These are phyloP conservation scores for Ophioninae sp. DNA, from an alignment of 2,888 invertebrate genomes.

Conservation along the genomic window DNA sequence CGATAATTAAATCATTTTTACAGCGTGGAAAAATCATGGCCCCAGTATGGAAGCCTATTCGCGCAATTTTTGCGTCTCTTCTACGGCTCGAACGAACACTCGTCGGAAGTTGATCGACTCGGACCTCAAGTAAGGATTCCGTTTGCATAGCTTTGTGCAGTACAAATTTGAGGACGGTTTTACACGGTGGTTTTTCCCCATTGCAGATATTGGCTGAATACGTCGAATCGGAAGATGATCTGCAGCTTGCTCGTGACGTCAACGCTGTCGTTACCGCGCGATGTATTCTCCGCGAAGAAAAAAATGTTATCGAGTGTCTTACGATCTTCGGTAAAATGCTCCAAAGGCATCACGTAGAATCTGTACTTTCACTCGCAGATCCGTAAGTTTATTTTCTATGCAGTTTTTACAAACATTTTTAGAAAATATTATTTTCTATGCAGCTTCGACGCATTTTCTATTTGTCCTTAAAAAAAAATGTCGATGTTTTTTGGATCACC, in stretches of 20 bases:
- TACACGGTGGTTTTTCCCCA: conserved; percentile 23
- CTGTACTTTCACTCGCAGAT: conserved; percentile 68
- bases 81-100: conserved; percentile 47
- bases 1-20: not conserved
- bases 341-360: conserved; percentile 66
- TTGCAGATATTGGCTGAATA: conserved; percentile 68
- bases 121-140: conserved; percentile 45
- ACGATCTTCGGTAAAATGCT: conserved; percentile 69
- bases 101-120: conserved; percentile 29
- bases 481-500: too few relatives aligned
- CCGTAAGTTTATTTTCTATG: conserved; percentile 62
- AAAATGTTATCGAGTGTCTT: conserved; percentile 54
- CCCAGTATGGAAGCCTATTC: conserved; percentile 62
- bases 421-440: not conserved
- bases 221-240: conserved; percentile 62
- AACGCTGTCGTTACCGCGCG: conserved; percentile 69
- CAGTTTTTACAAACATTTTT: too few relatives aligned
- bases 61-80: conserved; percentile 57
- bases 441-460: not conserved
- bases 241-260: conserved; percentile 62
- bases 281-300: conserved; percentile 61
- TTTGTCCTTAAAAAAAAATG: too few relatives aligned
- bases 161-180: conserved; percentile 14
- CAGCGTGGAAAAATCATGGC: conserved; percentile 59
- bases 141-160: conserved; percentile 9